phyloP scores from a whole-genome alignment of 2,113 vertebrate species.

The Sula dactylatra region DNA sequence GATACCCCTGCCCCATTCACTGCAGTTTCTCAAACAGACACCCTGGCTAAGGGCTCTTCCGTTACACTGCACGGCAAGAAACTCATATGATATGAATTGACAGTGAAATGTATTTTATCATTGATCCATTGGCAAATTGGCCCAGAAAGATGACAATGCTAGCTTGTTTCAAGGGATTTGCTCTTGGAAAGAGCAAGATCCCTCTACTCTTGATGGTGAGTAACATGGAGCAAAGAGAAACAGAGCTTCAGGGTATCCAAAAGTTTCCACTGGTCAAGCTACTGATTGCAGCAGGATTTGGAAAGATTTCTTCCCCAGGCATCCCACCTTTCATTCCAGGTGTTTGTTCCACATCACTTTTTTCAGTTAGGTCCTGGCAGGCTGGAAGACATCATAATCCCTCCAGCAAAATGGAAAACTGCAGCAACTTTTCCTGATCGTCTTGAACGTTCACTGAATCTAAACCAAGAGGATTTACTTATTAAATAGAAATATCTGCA shows the following conservation, averaged over 20 bases:
- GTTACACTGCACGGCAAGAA: background rate
- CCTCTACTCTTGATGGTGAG: background rate
- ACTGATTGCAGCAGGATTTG: background rate
- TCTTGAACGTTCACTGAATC: background rate
- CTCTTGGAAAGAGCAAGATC: background rate
- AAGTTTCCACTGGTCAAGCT: background rate
- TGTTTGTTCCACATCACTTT: background rate
- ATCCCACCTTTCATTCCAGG: background rate
- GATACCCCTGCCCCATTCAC: background rate
- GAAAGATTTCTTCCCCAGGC: background rate
- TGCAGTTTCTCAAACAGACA: background rate
- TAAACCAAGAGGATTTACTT: background rate
- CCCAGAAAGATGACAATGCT: background rate
- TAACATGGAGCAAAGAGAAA: background rate
- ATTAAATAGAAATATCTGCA: background rate
- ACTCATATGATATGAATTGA: background rate
- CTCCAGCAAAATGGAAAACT: background rate
- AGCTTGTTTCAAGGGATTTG: background rate
- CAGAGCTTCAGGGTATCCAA: background rate
- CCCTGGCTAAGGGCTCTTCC: background rate
- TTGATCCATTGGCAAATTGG: background rate
- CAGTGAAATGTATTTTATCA: background rate
- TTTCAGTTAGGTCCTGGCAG: background rate
- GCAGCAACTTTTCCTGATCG: background rate
- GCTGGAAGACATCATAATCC: background rate